Base-by-base conservation (phyloP, 2,113 vertebrate species). In the Catagonus wagneri region DNA sequence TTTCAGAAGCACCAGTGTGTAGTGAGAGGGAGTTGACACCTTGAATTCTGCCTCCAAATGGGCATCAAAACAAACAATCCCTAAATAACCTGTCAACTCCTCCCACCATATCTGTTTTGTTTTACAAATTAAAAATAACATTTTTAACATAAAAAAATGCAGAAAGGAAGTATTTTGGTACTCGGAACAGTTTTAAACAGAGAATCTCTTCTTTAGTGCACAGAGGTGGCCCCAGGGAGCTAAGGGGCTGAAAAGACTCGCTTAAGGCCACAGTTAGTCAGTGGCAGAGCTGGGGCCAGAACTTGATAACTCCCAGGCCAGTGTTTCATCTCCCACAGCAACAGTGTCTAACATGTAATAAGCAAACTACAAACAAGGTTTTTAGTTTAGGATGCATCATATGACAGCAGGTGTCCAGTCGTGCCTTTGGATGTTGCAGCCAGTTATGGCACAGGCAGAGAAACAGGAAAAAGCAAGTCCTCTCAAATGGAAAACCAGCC, bases 1-100 rank as follows among this genome's bases (percentile, higher is more conserved):
- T n/a, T 93, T 76, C 92, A 89, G 16, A 81, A 69, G 56, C 39
- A 44, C 32, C 52, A 9, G 13, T 34, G 52, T 71, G 17, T 19
- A 87, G 75, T 60, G 56, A 63, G 17, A 60, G n/a, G 87, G 80
- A 89, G 25, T 2, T 78, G 50, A 29, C 34, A 75, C 34, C 61
- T 72, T 93, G 56, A 63, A 58, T 83, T 97, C 71, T 92, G 52
- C 23, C 86, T 80, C 44, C 1, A 87, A 92, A 86, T 25, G 19
- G 36, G 36, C 83, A 81, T 74, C 15, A 74, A 94, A 56, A 76
- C 23, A 83, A 94, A 83, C 3, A 63, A 79, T 74, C n/a, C 25
- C 63, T 75, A 83, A 75, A 36, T 12, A 72, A 95, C 34, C 25
- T 61, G 39, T 61, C 44, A 63, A 52, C 36, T 74, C 36, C 14